Percentiles rank a stretch among this genome's conserved stretches.
These are phyloP conservation scores for Drosophila ezoana DNA, from an alignment of 2,888 invertebrate species.

Conservation along the genomic window DNA sequence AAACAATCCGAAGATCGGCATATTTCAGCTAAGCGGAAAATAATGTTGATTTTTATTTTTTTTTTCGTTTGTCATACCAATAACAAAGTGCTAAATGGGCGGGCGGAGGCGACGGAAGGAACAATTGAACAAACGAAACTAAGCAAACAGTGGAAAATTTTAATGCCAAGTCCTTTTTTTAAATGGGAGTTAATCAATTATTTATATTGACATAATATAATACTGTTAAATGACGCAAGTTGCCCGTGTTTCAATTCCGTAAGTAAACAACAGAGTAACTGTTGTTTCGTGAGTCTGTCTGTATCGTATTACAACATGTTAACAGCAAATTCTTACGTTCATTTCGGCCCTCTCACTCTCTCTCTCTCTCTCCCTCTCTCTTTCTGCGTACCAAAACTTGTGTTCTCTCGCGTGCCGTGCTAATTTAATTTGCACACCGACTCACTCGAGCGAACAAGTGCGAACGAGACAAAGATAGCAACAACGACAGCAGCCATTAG, in stretches of 20 bases:
- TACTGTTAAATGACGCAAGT: neutral
- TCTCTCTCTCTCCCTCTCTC: neutral
- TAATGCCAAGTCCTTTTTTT: neutral
- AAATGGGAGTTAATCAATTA: conserved; percentile 6
- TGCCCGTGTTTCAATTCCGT: conserved; percentile 13
- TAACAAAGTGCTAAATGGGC: conserved; percentile 60
- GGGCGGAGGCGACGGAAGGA: conserved; percentile 12
- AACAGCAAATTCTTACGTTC: too few relatives aligned
- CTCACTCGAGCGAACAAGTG: neutral
- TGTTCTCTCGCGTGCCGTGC: conserved; percentile 24
- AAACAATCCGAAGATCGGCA: neutral
- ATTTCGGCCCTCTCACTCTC: neutral
- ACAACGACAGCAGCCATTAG: conserved; percentile 42
- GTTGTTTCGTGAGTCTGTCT: too few relatives aligned
- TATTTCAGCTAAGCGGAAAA: conserved; percentile 32
- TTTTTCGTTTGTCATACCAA: conserved; percentile 41
- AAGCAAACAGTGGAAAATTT: conserved; percentile 41
- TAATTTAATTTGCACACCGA: conserved; percentile 65
- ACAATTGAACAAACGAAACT: conserved; percentile 10
- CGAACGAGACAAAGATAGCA: conserved; percentile 9
- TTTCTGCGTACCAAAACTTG: neutral
- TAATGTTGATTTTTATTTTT: conserved; percentile 7
- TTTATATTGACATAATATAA: neutral
- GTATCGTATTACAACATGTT: too few relatives aligned
- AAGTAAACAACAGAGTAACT: neutral